phyloP scores from a whole-genome alignment of 2,797 vertebrate species.

The Etheostoma nigrum region DNA sequence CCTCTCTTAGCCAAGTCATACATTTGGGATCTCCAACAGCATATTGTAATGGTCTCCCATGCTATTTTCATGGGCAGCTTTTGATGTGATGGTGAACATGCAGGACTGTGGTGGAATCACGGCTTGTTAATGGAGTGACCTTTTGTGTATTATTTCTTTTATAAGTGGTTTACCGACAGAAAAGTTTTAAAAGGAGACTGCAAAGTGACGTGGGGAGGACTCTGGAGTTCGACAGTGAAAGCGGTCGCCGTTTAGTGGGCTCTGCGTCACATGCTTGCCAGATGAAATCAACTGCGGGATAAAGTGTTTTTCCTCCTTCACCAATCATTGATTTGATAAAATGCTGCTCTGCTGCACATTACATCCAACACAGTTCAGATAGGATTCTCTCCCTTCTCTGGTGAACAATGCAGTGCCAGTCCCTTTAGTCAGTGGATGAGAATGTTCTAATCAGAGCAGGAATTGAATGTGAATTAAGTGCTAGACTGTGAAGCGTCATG shows the following conservation, averaged over 20 bases:
- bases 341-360: background rate
- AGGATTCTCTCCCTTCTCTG: background rate
- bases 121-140: no score
- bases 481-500: background rate
- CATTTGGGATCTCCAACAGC: slow-evolving; percentile 1
- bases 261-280: no score
- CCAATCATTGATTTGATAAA: slow-evolving; percentile 19
- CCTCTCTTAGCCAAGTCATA: slow-evolving; percentile 8
- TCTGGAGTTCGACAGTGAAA: no score
- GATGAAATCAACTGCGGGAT: no score
- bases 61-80: no score
- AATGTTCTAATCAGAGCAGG: background rate
- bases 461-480: background rate
- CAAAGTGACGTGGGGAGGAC: no score
- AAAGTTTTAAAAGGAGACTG: no score
- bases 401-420: background rate
- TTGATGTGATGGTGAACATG: no score
- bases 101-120: no score
- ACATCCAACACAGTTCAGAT: background rate
- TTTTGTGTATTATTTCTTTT: no score
- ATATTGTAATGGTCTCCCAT: background rate
- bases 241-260: no score
- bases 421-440: background rate
- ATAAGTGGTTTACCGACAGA: no score
- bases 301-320: background rate